Evolutionary conservation across 2,113 vertebrate genomes (phyloP).

Genomic region (Pipa parva): DNA sequence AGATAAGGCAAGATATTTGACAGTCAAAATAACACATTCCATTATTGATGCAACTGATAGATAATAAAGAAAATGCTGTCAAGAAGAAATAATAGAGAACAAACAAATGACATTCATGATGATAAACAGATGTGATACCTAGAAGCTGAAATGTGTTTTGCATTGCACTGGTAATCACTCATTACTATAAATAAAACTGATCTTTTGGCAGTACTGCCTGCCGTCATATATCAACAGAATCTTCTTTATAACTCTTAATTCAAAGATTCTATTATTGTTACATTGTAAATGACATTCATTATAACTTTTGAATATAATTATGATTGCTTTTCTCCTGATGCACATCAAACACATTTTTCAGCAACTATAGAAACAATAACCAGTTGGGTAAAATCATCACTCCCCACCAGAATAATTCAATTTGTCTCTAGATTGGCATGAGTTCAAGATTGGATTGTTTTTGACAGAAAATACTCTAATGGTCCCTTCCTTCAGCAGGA

Average conservation of each 20-base stretch:
- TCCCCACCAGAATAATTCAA: conserved; percentile 16
- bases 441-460: conserved; percentile 25
- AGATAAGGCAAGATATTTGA: too few relatives aligned
- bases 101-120: background rate
- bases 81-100: background rate
- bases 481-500: conserved; percentile 16
- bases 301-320: conserved; percentile 1
- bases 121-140: background rate
- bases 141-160: background rate
- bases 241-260: background rate
- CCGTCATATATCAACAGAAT: background rate
- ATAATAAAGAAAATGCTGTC: background rate
- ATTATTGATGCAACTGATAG: background rate
- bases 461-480: conserved; percentile 16
- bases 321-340: conserved; percentile 8
- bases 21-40: background rate
- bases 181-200: background rate
- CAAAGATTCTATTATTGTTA: background rate
- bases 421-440: conserved; percentile 6
- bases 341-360: conserved; percentile 32
- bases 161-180: background rate
- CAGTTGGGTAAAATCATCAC: conserved; percentile 41
- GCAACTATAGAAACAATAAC: conserved; percentile 27
- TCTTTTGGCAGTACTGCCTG: background rate
- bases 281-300: background rate